Evolutionary conservation across 2,888 invertebrate genomes (phyloP).

Genomic region (Dryobota labecula): DNA sequence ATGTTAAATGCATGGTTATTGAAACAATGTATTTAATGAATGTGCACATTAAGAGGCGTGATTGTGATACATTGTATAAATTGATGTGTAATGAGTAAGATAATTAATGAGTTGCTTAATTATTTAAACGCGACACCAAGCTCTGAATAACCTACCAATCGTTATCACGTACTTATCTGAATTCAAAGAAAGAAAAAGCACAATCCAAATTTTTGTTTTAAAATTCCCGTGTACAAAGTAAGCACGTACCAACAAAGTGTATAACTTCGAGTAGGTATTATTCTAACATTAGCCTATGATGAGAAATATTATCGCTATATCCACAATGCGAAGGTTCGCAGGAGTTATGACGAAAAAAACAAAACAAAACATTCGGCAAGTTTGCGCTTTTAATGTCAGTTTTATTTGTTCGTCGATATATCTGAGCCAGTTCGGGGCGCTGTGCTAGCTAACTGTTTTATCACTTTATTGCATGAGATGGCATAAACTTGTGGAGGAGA

Average conservation of each 20-base stretch:
- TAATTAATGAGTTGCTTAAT: slow-evolving; percentile 38
- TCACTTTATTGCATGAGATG: slow-evolving; percentile 89
- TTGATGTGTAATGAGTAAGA: slow-evolving; percentile 37
- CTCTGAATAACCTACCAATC: not conserved
- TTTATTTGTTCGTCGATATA: slow-evolving; percentile 89
- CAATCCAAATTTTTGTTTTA: not conserved
- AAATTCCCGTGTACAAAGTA: slow-evolving; percentile 16
- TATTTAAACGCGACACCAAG: slow-evolving; percentile 25
- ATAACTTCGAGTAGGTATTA: slow-evolving; percentile 59
- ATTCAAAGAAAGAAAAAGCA: not conserved
- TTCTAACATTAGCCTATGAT: slow-evolving; percentile 66
- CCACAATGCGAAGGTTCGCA: slow-evolving; percentile 69
- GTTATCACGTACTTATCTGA: slow-evolving; percentile 5
- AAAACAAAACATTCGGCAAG: slow-evolving; percentile 86
- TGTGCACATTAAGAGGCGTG: slow-evolving; percentile 37
- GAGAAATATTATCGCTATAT: slow-evolving; percentile 71
- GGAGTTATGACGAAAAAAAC: slow-evolving; percentile 80
- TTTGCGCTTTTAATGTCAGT: slow-evolving; percentile 86
- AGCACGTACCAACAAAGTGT: slow-evolving; percentile 30
- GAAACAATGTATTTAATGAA: slow-evolving; percentile 44
- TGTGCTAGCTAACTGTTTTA: slow-evolving; percentile 89
- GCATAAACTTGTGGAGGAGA: slow-evolving; percentile 85
- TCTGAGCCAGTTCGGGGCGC: slow-evolving; percentile 82
- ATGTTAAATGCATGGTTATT: slow-evolving; percentile 38
- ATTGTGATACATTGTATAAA: slow-evolving; percentile 33